These are phyloP conservation scores for Ophraella communa DNA, from an alignment of 2,888 invertebrate genomes.

Conservation along the genomic window DNA sequence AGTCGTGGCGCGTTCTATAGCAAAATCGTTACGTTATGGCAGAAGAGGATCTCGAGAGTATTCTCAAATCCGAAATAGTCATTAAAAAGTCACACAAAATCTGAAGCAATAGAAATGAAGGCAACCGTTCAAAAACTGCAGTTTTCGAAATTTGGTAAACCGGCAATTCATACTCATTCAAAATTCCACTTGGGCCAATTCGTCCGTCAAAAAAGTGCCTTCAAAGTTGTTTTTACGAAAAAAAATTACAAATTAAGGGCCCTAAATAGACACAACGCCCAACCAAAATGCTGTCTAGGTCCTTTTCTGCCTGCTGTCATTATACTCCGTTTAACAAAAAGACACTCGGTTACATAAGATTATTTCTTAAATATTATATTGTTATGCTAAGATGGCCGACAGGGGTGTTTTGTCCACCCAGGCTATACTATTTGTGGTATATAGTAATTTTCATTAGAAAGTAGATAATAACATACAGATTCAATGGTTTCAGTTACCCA, in stretches of 20 bases:
- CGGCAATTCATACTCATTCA: constrained; percentile 66
- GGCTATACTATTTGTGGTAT: constrained; percentile 62
- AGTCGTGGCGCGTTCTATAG: constrained; percentile 4
- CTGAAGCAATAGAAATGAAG: constrained; percentile 84
- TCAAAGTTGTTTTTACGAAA: constrained; percentile 90
- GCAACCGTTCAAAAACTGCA: constrained; percentile 68
- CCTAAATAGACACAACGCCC: constrained; percentile 86
- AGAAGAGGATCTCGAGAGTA: constrained; percentile 58
- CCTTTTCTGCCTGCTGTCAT: constrained; percentile 55
- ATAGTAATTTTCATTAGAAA: constrained; percentile 62
- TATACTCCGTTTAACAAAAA: constrained; percentile 59
- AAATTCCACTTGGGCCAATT: constrained; percentile 86
- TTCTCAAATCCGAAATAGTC: constrained; percentile 81
- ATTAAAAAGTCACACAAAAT: constrained; percentile 70
- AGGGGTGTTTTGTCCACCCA: constrained; percentile 49
- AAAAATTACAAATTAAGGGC: constrained; percentile 80
- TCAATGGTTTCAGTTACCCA: constrained; percentile 62
- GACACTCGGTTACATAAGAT: constrained; percentile 62
- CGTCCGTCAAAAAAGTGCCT: constrained; percentile 97
- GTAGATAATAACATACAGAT: constrained; percentile 62
- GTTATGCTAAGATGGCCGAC: constrained; percentile 61
- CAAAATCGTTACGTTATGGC: constrained; percentile 45
- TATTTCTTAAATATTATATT: constrained; percentile 63
- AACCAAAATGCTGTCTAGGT: constrained; percentile 64
- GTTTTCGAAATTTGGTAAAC: constrained; percentile 51